Conservation (phyloP, 1,140 invertebrate species). For the Lordiphosa clarofinis region DNA sequence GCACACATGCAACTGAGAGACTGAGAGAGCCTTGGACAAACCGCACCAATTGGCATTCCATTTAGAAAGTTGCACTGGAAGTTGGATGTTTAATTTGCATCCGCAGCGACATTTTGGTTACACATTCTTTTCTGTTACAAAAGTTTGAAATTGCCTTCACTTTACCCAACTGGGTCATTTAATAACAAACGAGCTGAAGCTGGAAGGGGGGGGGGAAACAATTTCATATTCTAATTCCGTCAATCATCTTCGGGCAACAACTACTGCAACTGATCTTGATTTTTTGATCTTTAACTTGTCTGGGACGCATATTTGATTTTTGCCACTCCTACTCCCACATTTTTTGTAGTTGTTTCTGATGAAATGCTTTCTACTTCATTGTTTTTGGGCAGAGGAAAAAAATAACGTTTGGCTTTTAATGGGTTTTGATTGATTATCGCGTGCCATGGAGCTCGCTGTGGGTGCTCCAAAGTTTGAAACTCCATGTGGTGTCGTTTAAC, state of each 20-base stretch:
- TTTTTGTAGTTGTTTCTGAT: slow-evolving; percentile 45
- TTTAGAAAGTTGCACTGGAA: slow-evolving; percentile 67
- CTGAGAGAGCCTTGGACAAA: slow-evolving; percentile 6
- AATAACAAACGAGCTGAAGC: slow-evolving; percentile 45
- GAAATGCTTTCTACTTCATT: slow-evolving; percentile 73
- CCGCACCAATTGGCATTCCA: slow-evolving; percentile 37
- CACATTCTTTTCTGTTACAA: slow-evolving; percentile 49
- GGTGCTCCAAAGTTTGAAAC: slow-evolving; percentile 25
- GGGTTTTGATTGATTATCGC: slow-evolving; percentile 77
- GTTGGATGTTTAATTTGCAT: slow-evolving; percentile 20
- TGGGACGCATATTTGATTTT: slow-evolving; percentile 60
- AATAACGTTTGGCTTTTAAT: slow-evolving; percentile 67
- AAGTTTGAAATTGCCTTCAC: slow-evolving; percentile 53
- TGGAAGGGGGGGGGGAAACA: slow-evolving; percentile 17
- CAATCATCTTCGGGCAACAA: slow-evolving; percentile 50
- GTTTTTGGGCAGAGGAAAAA: slow-evolving; percentile 26
- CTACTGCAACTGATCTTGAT: slow-evolving; percentile 63
- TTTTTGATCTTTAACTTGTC: slow-evolving; percentile 74
- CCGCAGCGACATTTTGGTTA: too few relatives aligned
- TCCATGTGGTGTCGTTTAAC: slow-evolving; percentile 55
- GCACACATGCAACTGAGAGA: slow-evolving; percentile 51
- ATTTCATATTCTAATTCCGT: slow-evolving; percentile 75
- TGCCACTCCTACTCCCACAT: slow-evolving; percentile 54
- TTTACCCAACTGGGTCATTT: slow-evolving; percentile 72
- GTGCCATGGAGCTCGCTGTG: slow-evolving; percentile 63